Evolutionary conservation across 2,888 invertebrate genomes (phyloP).

Genomic region (Lepidocyrtoides sp.): DNA sequence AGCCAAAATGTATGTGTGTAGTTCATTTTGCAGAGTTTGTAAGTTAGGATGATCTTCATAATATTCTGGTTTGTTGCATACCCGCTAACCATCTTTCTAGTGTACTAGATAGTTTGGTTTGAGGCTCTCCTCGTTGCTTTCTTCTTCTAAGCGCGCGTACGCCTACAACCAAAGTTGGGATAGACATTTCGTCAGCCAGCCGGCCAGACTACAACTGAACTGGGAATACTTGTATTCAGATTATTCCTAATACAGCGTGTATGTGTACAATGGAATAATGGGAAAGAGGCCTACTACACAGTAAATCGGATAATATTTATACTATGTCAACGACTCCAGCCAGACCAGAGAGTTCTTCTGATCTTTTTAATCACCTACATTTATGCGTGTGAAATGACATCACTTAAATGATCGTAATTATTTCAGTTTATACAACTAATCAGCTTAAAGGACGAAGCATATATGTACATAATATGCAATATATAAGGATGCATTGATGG

Average conservation of each 20-base stretch:
- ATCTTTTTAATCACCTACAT: constrained; percentile 41
- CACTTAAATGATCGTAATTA: neutral
- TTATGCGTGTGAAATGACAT: constrained; percentile 33
- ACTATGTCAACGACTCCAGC: constrained; percentile 45
- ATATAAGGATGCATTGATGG: too few relatives aligned
- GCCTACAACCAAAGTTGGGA: constrained; percentile 61
- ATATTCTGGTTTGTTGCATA: neutral
- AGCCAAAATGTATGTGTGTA: neutral
- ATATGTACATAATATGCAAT: too few relatives aligned
- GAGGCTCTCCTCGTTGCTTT: constrained; percentile 16
- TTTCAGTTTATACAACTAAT: neutral
- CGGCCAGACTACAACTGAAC: constrained; percentile 14
- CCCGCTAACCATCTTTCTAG: neutral
- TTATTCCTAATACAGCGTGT: neutral
- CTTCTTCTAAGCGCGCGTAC: constrained; percentile 9
- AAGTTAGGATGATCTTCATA: neutral
- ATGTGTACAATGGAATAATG: too few relatives aligned
- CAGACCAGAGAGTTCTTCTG: neutral
- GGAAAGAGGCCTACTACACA: neutral
- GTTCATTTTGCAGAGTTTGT: neutral
- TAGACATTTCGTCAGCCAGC: constrained; percentile 66
- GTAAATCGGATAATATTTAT: neutral
- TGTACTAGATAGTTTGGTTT: neutral
- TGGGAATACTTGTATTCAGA: neutral
- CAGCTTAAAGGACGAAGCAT: neutral